Evolutionary conservation across 1,140 invertebrate genomes (phyloP).

Genomic region (Agrypnia vestita): DNA sequence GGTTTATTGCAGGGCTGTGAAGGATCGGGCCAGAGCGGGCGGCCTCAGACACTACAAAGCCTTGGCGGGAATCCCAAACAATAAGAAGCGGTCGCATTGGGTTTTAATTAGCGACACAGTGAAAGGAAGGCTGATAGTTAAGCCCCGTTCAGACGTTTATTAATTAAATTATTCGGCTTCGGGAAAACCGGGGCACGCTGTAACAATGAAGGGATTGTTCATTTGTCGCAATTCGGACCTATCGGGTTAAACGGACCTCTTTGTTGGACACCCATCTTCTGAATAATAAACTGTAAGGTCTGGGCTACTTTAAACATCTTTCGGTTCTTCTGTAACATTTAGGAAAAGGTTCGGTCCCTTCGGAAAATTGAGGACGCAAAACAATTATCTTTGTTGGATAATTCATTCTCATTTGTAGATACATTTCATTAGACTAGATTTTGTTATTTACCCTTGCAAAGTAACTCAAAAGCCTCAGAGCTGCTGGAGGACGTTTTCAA

Average conservation of each 20-base stretch:
- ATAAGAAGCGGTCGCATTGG: constrained; percentile 36
- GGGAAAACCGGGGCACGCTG: background rate
- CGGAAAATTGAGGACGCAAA: constrained; percentile 3
- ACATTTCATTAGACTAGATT: constrained; percentile 8
- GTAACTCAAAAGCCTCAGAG: too few species aligned
- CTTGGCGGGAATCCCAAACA: constrained; percentile 20
- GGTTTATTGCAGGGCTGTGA: too few species aligned
- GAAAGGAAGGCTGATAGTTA: background rate
- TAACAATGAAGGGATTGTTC: background rate
- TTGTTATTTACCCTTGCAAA: background rate
- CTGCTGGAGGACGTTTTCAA: too few species aligned
- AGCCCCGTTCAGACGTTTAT: background rate
- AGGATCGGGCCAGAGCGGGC: background rate
- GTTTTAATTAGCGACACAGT: constrained; percentile 36
- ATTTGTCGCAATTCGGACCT: too few species aligned
- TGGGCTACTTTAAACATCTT: background rate
- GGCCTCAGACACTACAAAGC: constrained; percentile 9
- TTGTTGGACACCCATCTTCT: too few species aligned
- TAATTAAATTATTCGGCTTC: background rate
- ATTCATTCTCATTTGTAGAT: constrained; percentile 17
- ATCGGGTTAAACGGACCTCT: too few species aligned
- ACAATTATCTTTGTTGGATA: constrained; percentile 3
- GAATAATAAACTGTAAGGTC: background rate
- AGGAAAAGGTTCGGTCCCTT: constrained; percentile 16
- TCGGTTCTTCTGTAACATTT: background rate